A percentile compares a stretch with the other conserved stretches of the same genome.
Conservation (phyloP, 2,888 invertebrate genomes). For the Urechis unicinctus region DNA sequence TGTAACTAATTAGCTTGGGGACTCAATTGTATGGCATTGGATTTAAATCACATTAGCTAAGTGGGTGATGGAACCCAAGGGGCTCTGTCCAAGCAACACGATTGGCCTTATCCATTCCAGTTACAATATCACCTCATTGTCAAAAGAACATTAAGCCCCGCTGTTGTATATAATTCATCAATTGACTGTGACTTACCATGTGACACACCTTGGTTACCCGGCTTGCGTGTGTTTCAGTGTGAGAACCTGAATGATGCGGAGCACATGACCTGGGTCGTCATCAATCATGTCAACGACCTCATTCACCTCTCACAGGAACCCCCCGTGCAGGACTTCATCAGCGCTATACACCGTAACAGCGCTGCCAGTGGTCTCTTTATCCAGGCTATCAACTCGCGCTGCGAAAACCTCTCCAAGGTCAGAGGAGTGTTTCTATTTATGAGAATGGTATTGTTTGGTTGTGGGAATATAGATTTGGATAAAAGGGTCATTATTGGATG, state of each 20-base stretch:
- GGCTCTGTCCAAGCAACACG: no score
- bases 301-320: constrained; percentile 62
- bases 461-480: no score
- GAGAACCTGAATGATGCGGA: constrained; percentile 66
- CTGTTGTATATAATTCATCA: not conserved
- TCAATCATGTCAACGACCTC: constrained; percentile 65
- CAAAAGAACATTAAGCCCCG: no score
- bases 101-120: no score
- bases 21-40: no score
- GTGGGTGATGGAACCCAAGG: no score
- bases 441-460: no score
- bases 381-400: constrained; percentile 65
- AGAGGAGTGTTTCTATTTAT: not conserved
- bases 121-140: no score
- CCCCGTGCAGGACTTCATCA: constrained; percentile 62
- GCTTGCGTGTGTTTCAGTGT: constrained; percentile 41
- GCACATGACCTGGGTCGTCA: constrained; percentile 70
- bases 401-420: constrained; percentile 54
- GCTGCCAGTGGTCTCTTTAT: constrained; percentile 67
- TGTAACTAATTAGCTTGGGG: no score
- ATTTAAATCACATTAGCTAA: no score
- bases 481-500: no score
- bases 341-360: constrained; percentile 60
- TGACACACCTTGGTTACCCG: not conserved
- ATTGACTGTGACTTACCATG: not conserved